These are phyloP conservation scores for Lysiphlebus fabarum DNA, from an alignment of 1,140 invertebrate genomes.

Conservation along the genomic window DNA sequence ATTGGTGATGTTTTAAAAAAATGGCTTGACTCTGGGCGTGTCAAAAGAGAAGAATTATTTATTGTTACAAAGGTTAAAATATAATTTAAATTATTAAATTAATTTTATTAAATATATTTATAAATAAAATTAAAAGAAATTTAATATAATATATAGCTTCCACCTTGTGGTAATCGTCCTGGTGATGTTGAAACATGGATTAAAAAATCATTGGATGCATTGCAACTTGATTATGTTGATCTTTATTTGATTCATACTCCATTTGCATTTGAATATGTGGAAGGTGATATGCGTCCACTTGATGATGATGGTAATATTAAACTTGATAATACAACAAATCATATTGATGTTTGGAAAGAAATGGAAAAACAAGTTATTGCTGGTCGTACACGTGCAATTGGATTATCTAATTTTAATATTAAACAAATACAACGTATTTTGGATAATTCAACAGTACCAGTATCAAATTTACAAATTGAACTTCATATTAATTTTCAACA, in stretches of 20 bases:
- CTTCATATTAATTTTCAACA: conserved; percentile 67
- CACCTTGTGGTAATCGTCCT: conserved; percentile 52
- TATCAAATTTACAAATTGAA: conserved; percentile 71
- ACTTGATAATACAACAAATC: conserved; percentile 66
- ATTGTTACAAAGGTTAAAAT: conserved; percentile 63
- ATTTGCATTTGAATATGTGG: conserved; percentile 61
- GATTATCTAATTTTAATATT: conserved; percentile 77
- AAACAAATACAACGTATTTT: conserved; percentile 66
- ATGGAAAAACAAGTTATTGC: conserved; percentile 67
- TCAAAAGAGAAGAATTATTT: conserved; percentile 67
- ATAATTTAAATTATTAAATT: background rate
- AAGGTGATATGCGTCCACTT: conserved; percentile 51
- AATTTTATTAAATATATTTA: conserved; percentile 4
- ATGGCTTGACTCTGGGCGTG: conserved; percentile 61
- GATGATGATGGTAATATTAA: conserved; percentile 62
- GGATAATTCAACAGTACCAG: conserved; percentile 57
- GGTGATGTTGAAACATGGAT: conserved; percentile 61
- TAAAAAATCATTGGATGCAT: conserved; percentile 57
- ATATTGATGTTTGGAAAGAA: conserved; percentile 68
- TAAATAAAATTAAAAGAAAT: no score
- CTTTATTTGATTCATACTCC: conserved; percentile 69
- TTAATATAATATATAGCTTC: conserved; percentile 38
- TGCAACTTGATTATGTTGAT: conserved; percentile 67
- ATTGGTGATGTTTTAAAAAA: conserved; percentile 63
- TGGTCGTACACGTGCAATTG: conserved; percentile 67